Percentiles rank a stretch among this genome's conserved stretches.
Evolutionary conservation across 1,140 invertebrate species (phyloP).

Genomic region (Pollicipes pollicipes): DNA sequence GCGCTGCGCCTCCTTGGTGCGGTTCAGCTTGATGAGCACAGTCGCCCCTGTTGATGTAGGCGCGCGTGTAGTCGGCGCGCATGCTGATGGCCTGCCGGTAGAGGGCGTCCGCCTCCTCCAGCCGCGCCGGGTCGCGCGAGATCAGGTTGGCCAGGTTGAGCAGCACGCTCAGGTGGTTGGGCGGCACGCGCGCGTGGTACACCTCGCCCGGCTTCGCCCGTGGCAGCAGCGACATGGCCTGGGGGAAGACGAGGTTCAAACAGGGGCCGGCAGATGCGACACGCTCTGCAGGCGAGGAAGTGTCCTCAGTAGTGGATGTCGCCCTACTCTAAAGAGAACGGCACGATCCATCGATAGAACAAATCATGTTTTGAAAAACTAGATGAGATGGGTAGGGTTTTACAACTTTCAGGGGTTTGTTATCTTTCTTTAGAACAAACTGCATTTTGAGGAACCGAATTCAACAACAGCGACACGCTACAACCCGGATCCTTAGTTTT

Average conservation of each 20-base stretch:
- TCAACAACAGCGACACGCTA: too few relatives aligned
- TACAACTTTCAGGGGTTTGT: too few relatives aligned
- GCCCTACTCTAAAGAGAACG: too few relatives aligned
- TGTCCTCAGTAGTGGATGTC: too few relatives aligned
- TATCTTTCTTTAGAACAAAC: too few relatives aligned
- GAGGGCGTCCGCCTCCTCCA: slow-evolving; percentile 83
- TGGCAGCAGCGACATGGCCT: slow-evolving; percentile 72
- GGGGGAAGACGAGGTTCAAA: slow-evolving; percentile 12
- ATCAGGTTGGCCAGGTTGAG: slow-evolving; percentile 88
- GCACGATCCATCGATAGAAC: too few relatives aligned
- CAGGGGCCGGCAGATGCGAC: too few relatives aligned
- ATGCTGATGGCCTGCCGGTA: slow-evolving; percentile 90
- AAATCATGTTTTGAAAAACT: too few relatives aligned
- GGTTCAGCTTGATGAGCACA: slow-evolving; percentile 93
- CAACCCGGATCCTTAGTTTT: too few relatives aligned
- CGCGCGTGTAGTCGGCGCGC: slow-evolving; percentile 90
- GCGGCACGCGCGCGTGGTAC: slow-evolving; percentile 86
- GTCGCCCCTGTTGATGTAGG: slow-evolving; percentile 91
- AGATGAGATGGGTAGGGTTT: too few relatives aligned
- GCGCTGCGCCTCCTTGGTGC: slow-evolving; percentile 81
- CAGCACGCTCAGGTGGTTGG: slow-evolving; percentile 90
- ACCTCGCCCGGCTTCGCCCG: slow-evolving; percentile 74
- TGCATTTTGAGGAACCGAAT: too few relatives aligned
- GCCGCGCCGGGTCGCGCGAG: slow-evolving; percentile 71
- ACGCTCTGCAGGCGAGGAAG: too few relatives aligned